Percentiles rank a stretch among this genome's conserved stretches.
phyloP scores from a whole-genome alignment of 2,797 vertebrate genomes.

The Melanotaenia pygmaea region DNA sequence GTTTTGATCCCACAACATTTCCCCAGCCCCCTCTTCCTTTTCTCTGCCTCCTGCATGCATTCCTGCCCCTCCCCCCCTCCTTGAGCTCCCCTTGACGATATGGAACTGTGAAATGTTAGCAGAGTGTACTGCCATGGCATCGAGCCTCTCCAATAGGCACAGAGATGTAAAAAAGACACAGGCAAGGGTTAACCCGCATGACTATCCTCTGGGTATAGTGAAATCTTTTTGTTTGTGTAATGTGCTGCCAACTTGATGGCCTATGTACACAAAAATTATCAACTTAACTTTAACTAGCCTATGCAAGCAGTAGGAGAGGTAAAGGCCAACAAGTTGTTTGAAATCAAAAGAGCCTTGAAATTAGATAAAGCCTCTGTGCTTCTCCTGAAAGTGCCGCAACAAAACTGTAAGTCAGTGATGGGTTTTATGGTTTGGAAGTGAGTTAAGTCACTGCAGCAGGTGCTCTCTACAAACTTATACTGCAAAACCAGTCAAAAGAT shows the following conservation, averaged over 20 bases:
- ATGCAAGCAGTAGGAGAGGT: slow-evolving; percentile 23
- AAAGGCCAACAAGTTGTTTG: slow-evolving; percentile 43
- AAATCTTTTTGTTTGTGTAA: slow-evolving; percentile 37
- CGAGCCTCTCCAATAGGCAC: slow-evolving; percentile 37
- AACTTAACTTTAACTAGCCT: slow-evolving; percentile 45
- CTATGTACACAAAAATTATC: slow-evolving; percentile 50
- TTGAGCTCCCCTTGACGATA: slow-evolving; percentile 54
- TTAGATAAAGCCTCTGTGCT: neutral
- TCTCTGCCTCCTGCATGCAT: slow-evolving; percentile 68
- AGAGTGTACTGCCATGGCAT: slow-evolving; percentile 54
- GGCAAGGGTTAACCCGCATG: slow-evolving; percentile 4
- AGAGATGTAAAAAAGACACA: slow-evolving; percentile 39
- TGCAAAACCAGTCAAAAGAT: neutral
- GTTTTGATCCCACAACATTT: slow-evolving; percentile 58
- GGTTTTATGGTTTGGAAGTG: slow-evolving; percentile 2
- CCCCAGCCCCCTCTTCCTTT: slow-evolving; percentile 53
- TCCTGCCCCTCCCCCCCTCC: slow-evolving; percentile 65
- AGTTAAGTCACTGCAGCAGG: neutral
- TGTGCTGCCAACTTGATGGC: slow-evolving; percentile 50
- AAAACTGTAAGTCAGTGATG: neutral
- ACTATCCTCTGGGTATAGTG: slow-evolving; percentile 8
- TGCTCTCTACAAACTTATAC: neutral
- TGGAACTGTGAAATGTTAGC: slow-evolving; percentile 72
- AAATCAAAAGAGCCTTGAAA: slow-evolving; percentile 42
- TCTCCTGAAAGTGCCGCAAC: neutral